Conservation (phyloP, 1,140 invertebrate species). For the Paraescarpia echinospica region DNA sequence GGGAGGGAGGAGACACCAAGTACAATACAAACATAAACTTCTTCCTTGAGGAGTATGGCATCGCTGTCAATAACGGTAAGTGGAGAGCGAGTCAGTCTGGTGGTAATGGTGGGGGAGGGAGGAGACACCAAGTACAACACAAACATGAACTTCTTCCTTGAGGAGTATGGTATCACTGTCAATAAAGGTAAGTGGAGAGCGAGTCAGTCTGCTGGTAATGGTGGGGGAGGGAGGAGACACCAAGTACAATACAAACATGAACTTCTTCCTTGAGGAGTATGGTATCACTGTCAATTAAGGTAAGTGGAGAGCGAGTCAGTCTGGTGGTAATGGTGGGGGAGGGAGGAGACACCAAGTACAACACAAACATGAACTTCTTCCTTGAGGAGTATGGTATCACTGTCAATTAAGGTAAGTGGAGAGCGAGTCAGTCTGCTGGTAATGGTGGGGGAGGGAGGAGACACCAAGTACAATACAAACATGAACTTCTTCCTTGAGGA, state of each 20-base stretch:
- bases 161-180: constrained; percentile 93
- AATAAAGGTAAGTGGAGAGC: constrained; percentile 80
- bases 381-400: constrained; percentile 94
- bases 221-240: constrained; percentile 90
- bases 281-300: constrained; percentile 94
- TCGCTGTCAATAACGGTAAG: constrained; percentile 90
- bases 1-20: constrained; percentile 86
- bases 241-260: constrained; percentile 89
- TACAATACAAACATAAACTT: constrained; percentile 95
- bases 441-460: constrained; percentile 87
- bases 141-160: constrained; percentile 95
- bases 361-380: constrained; percentile 96
- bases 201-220: constrained; percentile 82
- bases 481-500: constrained; percentile 96
- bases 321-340: constrained; percentile 86
- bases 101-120: constrained; percentile 86
- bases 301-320: constrained; percentile 74
- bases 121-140: constrained; percentile 86
- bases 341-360: constrained; percentile 83
- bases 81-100: constrained; percentile 76
- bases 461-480: constrained; percentile 86
- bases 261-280: constrained; percentile 94
- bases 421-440: constrained; percentile 78
- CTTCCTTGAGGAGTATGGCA: constrained; percentile 92
- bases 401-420: constrained; percentile 86